These are phyloP conservation scores for Rostratula benghalensis DNA, from an alignment of 2,113 vertebrate genomes.

Conservation along the genomic window DNA sequence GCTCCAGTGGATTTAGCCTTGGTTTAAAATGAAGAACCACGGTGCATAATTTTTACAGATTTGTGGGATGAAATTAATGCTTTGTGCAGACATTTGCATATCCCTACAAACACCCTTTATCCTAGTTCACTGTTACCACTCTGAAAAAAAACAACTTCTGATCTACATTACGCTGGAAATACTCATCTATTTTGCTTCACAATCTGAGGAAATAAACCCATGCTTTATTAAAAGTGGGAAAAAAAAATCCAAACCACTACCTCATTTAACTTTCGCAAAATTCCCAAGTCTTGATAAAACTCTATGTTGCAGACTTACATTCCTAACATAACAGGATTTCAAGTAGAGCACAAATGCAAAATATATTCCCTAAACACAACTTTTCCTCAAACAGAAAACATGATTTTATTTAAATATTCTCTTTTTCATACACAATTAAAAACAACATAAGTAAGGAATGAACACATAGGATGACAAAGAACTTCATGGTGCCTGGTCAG, in stretches of 20 bases:
- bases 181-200: not conserved
- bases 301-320: not conserved
- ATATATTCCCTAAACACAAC: not conserved
- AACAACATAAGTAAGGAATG: not conserved
- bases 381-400: not conserved
- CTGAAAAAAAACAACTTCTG: not conserved
- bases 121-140: not conserved
- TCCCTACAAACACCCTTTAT: not conserved
- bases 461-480: not conserved
- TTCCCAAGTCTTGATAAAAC: not conserved
- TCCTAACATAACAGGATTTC: not conserved
- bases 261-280: not conserved
- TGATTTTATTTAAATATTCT: not conserved
- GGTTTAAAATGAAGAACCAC: not conserved
- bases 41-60: not conserved
- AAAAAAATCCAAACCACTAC: not conserved
- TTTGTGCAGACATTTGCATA: not conserved
- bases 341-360: not conserved
- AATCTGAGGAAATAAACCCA: not conserved
- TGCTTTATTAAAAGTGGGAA: not conserved
- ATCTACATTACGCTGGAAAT: not conserved
- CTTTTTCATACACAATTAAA: not conserved
- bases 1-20: not conserved
- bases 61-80: not conserved
- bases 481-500: not conserved